Evolutionary conservation across 2,888 invertebrate genomes (phyloP).

Genomic region (Limnephilus auricula): DNA sequence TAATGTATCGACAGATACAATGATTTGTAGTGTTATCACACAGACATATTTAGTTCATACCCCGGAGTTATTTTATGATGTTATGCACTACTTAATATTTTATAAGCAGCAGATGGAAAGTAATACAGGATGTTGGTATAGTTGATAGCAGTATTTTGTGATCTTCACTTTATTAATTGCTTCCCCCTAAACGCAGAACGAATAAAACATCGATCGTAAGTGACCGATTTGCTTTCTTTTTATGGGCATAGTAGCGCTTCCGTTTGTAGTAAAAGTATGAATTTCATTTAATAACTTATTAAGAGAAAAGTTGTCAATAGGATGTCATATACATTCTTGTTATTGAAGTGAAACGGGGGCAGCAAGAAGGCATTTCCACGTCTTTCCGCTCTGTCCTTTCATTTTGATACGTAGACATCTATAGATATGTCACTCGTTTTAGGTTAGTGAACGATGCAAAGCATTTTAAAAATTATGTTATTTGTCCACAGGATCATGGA

Average conservation of each 20-base stretch:
- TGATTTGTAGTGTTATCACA: not conserved
- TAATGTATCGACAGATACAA: not conserved
- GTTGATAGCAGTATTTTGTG: not conserved
- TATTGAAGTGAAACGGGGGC: not conserved
- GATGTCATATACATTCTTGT: not conserved
- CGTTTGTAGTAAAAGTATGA: not conserved
- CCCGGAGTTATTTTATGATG: not conserved
- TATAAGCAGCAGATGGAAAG: not conserved
- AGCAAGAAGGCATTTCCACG: not conserved
- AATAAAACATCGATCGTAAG: not conserved
- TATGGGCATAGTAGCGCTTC: not conserved
- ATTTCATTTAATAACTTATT: not conserved
- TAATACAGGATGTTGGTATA: not conserved
- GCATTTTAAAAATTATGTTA: not conserved
- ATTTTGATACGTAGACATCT: too few relatives aligned
- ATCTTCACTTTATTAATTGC: not conserved
- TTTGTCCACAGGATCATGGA: conserved; percentile 81
- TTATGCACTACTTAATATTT: not conserved
- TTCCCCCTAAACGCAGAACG: not conserved
- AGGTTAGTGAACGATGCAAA: not conserved
- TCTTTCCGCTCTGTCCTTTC: not conserved
- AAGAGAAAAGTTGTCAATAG: not conserved
- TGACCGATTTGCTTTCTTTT: not conserved
- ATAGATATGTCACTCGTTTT: not conserved
- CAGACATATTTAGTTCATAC: not conserved